A percentile compares a stretch with the other conserved stretches of the same genome.
phyloP scores from a whole-genome alignment of 2,888 invertebrate species.

The Blomia tropicalis region DNA sequence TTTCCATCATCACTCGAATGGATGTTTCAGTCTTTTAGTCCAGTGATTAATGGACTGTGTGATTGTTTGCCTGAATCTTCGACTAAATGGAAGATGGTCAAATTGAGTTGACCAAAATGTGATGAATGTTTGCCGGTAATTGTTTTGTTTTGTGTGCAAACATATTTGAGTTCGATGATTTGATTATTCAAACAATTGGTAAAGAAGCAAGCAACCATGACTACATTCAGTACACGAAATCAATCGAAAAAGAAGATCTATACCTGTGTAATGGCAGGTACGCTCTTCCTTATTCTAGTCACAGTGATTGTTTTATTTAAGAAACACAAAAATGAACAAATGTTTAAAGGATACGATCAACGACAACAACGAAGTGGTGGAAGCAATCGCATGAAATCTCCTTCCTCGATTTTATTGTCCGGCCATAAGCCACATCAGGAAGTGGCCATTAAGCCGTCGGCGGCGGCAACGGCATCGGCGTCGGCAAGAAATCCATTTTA shows the following conservation, averaged over 20 bases:
- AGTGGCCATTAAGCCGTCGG: no score
- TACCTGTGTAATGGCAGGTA: neutral
- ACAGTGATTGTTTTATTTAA: neutral
- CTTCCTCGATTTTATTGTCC: neutral
- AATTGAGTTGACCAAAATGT: no score
- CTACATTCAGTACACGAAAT: conserved; percentile 10
- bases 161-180: no score
- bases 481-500: neutral
- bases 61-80: no score
- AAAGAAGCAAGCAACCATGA: neutral
- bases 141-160: no score
- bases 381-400: neutral
- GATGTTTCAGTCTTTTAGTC: no score
- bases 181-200: no score
- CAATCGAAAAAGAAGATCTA: neutral
- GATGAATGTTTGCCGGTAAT: no score
- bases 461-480: no score
- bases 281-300: neutral
- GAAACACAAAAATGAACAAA: neutral
- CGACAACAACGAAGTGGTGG: neutral
- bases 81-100: no score
- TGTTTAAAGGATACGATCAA: neutral
- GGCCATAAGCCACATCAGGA: neutral
- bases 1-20: no score
- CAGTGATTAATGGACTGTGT: no score